These are phyloP conservation scores for Siphamia tubifer DNA, from an alignment of 2,113 vertebrate species.

Conservation along the genomic window DNA sequence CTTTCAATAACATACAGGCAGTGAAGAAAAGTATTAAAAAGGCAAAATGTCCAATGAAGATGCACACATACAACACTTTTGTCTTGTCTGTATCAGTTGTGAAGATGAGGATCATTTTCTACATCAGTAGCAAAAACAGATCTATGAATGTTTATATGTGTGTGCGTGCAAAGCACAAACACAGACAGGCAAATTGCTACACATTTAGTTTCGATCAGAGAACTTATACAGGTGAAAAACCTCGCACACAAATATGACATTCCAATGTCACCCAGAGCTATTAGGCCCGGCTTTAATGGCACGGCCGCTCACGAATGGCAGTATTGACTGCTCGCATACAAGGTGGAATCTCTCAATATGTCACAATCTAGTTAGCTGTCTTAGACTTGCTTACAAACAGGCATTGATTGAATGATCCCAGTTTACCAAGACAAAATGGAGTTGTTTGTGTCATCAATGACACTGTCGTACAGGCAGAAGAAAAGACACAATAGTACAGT, in stretches of 20 bases:
- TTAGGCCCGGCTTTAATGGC: slow-evolving; percentile 29
- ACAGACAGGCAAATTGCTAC: slow-evolving; percentile 10
- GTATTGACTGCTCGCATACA: slow-evolving; percentile 52
- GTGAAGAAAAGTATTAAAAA: background rate
- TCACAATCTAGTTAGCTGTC: slow-evolving; percentile 64
- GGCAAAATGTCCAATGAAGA: background rate
- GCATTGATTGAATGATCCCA: slow-evolving; percentile 59
- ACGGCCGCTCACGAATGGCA: slow-evolving; percentile 20
- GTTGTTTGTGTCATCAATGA: slow-evolving; percentile 13
- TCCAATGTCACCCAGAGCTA: slow-evolving; percentile 52
- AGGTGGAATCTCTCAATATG: slow-evolving; percentile 67
- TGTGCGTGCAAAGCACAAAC: slow-evolving; percentile 24
- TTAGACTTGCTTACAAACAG: slow-evolving; percentile 46
- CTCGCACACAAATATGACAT: slow-evolving; percentile 31
- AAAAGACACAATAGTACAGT: slow-evolving; percentile 15
- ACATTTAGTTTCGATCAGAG: slow-evolving; percentile 13
- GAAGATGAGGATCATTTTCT: slow-evolving; percentile 1
- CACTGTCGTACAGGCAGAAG: slow-evolving; percentile 44
- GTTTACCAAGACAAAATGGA: slow-evolving; percentile 23
- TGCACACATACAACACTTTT: background rate
- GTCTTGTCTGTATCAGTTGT: background rate
- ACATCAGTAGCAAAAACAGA: background rate
- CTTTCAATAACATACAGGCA: no score
- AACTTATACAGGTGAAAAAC: slow-evolving; percentile 7
- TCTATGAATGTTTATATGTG: background rate